Evolutionary conservation across 1,140 invertebrate genomes (phyloP).

Genomic region (Physella acuta): DNA sequence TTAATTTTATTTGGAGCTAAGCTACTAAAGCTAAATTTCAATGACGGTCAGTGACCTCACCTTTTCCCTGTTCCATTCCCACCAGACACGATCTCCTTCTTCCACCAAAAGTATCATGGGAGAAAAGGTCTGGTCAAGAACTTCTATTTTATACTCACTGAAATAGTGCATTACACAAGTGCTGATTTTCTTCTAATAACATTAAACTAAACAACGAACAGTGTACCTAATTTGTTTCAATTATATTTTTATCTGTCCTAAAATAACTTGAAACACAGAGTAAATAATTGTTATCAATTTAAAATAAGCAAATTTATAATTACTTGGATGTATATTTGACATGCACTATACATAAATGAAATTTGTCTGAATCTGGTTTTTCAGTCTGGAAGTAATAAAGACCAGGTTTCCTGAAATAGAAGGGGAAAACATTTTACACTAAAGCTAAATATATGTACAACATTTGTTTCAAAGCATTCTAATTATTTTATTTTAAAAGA

Average conservation of each 20-base stretch:
- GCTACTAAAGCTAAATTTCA: neutral
- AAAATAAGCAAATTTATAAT: conserved; percentile 8
- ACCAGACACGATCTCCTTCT: conserved; percentile 60
- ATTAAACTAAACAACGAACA: neutral
- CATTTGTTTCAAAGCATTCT: neutral
- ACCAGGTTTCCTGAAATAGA: conserved; percentile 51
- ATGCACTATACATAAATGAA: conserved; percentile 54
- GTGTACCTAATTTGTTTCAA: neutral
- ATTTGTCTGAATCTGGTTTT: conserved; percentile 41
- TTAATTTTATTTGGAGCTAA: too few relatives aligned
- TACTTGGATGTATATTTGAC: conserved; percentile 52
- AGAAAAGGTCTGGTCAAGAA: conserved; percentile 54
- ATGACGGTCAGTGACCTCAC: conserved; percentile 37
- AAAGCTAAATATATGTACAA: conserved; percentile 8
- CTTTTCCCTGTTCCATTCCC: conserved; percentile 55
- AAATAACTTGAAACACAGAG: neutral
- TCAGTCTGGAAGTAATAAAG: conserved; percentile 58
- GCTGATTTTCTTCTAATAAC: neutral
- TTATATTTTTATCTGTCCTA: neutral
- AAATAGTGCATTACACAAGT: neutral
- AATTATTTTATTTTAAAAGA: neutral
- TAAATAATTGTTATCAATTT: conserved; percentile 1
- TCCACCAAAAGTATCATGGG: conserved; percentile 58
- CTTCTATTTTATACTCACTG: conserved; percentile 56
- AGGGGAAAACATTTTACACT: too few relatives aligned